These are phyloP conservation scores for Carabus problematicus DNA, from an alignment of 2,888 invertebrate genomes.

Conservation along the genomic window DNA sequence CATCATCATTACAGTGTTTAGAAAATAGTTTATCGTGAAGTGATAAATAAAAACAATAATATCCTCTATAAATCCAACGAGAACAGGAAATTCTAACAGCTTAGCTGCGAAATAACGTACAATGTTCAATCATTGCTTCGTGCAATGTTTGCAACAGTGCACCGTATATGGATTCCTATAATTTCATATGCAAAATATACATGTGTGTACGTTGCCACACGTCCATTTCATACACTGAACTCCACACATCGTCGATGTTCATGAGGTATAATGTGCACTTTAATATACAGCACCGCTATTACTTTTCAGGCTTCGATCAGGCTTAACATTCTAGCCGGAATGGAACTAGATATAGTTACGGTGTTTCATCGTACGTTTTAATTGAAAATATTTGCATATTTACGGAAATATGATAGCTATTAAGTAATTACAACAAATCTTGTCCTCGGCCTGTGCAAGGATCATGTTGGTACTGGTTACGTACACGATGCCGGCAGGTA, in stretches of 20 bases:
- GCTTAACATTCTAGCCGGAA: no score
- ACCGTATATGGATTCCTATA: slow-evolving; percentile 10
- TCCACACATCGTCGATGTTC: not conserved
- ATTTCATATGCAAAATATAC: slow-evolving; percentile 19
- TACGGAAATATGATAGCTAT: no score
- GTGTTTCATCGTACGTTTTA: no score
- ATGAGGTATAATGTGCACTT: slow-evolving; percentile 3
- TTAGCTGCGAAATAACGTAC: not conserved
- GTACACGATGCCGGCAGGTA: no score
- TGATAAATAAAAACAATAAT: slow-evolving; percentile 12
- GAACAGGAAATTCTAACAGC: slow-evolving; percentile 13
- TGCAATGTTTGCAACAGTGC: not conserved
- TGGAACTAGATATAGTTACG: no score
- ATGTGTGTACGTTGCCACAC: not conserved
- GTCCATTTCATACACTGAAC: slow-evolving; percentile 1
- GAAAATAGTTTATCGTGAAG: slow-evolving; percentile 2
- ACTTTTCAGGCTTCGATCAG: no score
- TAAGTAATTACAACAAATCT: no score
- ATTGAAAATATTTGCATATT: no score
- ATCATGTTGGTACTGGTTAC: no score
- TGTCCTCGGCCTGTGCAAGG: no score
- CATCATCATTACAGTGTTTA: slow-evolving; percentile 12
- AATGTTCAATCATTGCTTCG: not conserved
- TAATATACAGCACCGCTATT: not conserved
- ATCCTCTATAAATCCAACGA: slow-evolving; percentile 3